Base-by-base conservation (phyloP, 23 tunicate species). In the Halocynthia roretzi region DNA sequence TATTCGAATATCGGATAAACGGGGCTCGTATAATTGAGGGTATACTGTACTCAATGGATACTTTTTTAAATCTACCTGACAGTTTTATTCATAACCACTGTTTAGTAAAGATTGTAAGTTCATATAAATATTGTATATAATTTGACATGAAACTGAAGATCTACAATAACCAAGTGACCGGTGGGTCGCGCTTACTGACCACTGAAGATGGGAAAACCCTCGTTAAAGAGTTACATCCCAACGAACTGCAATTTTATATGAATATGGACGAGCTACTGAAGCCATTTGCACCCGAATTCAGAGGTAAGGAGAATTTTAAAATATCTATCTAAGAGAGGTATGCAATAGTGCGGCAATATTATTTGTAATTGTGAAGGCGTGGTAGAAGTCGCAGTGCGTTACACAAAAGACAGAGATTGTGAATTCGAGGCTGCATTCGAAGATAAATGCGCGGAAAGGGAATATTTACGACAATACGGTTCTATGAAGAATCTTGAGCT, bases 101-200 rank as follows among this genome's bases (percentile, higher is more conserved):
- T 31, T 31, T 31, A 31, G 44, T 31, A 31, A 31, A 1, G 44
- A 1, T 4, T 31, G 44, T 31, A 31, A 31, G 44, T 31, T 31
- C 4, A 31, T 31, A 31, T 31, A 31, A 31, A 31, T 31, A 31
- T 31, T 31, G 44, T 31, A 31, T 31, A 31, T 31, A 31, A 31
- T 31, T 31, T 1, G 44, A 31, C 1, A 56, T 54, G 62, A 74
- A 54, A n/a, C 21, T 74, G 21, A 15, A 54, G 7, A 62, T 21
- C 21, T 74, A 74, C 63, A 54, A 18, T 11, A 10, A 74, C 63
- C 65, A 84, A 81, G 89, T 84, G 21, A 84, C 83, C 11, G 83
- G 89, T 22, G 80, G 71, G 62, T 83, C 71, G 8, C 10, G 89
- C 49, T 61, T 84, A 58, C n/a, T 84, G 83, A 84, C 89, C 21